Percentiles rank a stretch among this genome's conserved stretches.
Conservation (phyloP, 2,113 vertebrate genomes). For the Salminus brasiliensis region DNA sequence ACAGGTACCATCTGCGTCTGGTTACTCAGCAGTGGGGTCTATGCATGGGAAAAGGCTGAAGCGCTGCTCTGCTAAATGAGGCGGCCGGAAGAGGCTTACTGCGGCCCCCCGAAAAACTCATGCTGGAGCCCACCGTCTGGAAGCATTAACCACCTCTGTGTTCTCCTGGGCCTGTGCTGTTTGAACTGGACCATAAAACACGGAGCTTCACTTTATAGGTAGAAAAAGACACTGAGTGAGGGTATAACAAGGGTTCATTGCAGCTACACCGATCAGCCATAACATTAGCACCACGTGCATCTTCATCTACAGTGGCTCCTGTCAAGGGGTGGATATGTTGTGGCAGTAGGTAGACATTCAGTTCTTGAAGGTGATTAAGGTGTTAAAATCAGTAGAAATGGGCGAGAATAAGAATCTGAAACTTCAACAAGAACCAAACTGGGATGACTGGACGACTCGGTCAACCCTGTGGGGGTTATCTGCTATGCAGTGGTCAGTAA, state of each 20-base stretch:
- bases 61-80: slow-evolving; percentile 32
- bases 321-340: too few species aligned
- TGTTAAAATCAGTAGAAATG: too few species aligned
- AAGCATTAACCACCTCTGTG: slow-evolving; percentile 42
- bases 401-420: too few species aligned
- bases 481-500: too few species aligned
- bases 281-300: too few species aligned
- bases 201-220: slow-evolving; percentile 28
- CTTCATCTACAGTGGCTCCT: too few species aligned
- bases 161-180: slow-evolving; percentile 36
- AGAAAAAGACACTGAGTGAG: not conserved
- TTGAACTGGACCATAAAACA: slow-evolving; percentile 42
- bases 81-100: slow-evolving; percentile 28
- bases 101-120: slow-evolving; percentile 37
- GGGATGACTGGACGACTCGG: too few species aligned
- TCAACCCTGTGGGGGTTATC: too few species aligned
- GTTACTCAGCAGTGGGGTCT: slow-evolving; percentile 63
- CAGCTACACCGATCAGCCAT: not conserved
- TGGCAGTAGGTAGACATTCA: too few species aligned
- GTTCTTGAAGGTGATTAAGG: too few species aligned
- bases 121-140: slow-evolving; percentile 30
- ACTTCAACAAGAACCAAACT: too few species aligned
- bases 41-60: slow-evolving; percentile 42
- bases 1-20: slow-evolving; percentile 75
- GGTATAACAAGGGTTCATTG: not conserved